phyloP scores from a whole-genome alignment of 2,888 invertebrate genomes.

The Dendrolimus pini region DNA sequence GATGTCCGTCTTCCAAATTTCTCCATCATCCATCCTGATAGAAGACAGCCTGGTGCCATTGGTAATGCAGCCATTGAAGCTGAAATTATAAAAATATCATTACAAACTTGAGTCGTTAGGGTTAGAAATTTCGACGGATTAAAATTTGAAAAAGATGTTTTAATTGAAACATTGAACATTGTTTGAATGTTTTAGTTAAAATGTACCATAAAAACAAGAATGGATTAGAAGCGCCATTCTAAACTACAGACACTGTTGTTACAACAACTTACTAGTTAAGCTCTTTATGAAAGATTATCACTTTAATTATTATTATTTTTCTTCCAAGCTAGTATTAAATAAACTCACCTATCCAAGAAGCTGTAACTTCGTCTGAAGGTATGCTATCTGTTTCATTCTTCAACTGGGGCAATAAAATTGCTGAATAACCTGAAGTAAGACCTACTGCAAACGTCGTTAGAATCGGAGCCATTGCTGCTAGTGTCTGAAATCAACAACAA shows the following conservation, averaged over 20 bases:
- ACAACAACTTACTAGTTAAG: too few species aligned
- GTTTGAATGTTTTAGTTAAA: too few species aligned
- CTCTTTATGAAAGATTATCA: too few species aligned
- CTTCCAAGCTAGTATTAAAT: too few species aligned
- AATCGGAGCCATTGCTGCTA: slow-evolving; percentile 74
- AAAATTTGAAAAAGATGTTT: too few species aligned
- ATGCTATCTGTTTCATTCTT: slow-evolving; percentile 48
- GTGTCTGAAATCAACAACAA: slow-evolving; percentile 52
- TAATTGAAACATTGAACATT: too few species aligned
- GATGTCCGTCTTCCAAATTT: slow-evolving; percentile 76
- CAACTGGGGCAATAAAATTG: slow-evolving; percentile 79
- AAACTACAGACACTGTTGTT: too few species aligned
- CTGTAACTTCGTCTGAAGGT: slow-evolving; percentile 58
- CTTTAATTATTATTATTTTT: too few species aligned
- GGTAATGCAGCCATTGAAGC: slow-evolving; percentile 80
- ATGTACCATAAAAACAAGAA: too few species aligned
- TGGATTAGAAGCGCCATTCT: too few species aligned
- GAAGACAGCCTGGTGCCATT: slow-evolving; percentile 79
- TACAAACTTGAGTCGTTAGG: too few species aligned
- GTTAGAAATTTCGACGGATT: too few species aligned
- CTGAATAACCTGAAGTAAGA: slow-evolving; percentile 80
- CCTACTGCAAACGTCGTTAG: slow-evolving; percentile 75
- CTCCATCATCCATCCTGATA: slow-evolving; percentile 78
- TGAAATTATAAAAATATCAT: slow-evolving; percentile 41
- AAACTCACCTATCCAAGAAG: slow-evolving; percentile 78